These are phyloP conservation scores for Spea hammondii DNA, from an alignment of 2,797 vertebrate genomes.

Conservation along the genomic window DNA sequence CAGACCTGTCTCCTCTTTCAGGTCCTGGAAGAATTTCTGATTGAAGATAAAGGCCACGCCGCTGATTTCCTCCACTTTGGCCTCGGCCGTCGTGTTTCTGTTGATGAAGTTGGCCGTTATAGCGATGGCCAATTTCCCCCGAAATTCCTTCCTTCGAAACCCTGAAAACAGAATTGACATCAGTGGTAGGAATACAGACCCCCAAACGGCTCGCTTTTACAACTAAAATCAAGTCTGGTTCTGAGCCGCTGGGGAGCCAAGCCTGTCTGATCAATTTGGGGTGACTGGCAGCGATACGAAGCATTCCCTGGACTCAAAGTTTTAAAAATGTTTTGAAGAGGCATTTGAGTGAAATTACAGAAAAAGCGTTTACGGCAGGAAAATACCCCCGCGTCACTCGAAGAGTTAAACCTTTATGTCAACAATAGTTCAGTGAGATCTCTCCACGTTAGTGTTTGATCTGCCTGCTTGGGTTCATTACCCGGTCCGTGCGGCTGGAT, in stretches of 20 bases:
- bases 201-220: no score
- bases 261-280: no score
- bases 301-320: no score
- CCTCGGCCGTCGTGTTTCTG: constrained; percentile 94
- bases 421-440: neutral
- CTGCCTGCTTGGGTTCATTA: neutral
- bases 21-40: constrained; percentile 97
- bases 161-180: constrained; percentile 65
- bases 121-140: constrained; percentile 94
- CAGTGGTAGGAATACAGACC: no score
- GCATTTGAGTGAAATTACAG: no score
- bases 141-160: constrained; percentile 93
- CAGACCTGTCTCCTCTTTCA: constrained; percentile 92
- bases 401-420: neutral
- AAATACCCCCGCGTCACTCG: neutral
- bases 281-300: no score
- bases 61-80: constrained; percentile 96
- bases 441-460: neutral
- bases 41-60: constrained; percentile 99
- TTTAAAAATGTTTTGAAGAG: no score
- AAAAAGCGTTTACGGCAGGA: no score
- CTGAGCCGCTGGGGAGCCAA: no score
- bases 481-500: neutral
- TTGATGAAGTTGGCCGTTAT: constrained; percentile 98
- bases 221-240: no score